These are phyloP conservation scores for Cepphus grylle DNA, from an alignment of 2,113 vertebrate genomes.

Conservation along the genomic window DNA sequence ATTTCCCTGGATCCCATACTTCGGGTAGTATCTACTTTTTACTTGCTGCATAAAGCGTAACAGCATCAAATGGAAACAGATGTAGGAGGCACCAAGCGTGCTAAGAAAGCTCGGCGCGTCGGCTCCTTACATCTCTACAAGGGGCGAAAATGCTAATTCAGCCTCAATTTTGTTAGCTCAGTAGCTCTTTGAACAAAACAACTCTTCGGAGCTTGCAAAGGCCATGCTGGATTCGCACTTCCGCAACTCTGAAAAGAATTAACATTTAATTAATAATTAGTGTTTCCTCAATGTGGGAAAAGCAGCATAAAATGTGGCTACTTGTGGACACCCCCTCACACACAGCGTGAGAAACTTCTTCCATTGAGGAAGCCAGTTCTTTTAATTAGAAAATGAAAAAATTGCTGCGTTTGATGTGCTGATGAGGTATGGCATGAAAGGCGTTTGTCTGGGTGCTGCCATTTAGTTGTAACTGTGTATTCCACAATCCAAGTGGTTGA, in stretches of 20 bases:
- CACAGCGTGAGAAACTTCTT: background rate
- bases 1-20: background rate
- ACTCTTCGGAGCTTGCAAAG: background rate
- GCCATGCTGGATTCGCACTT: background rate
- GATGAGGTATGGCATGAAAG: background rate
- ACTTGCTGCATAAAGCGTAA: background rate
- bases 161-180: background rate
- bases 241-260: background rate
- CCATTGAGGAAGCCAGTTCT: background rate
- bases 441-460: rapidly evolving
- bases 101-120: background rate
- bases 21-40: background rate
- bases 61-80: background rate
- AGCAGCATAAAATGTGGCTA: background rate
- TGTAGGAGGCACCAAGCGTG: background rate
- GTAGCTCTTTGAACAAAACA: background rate
- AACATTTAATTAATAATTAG: background rate
- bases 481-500: background rate
- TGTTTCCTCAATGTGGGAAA: background rate
- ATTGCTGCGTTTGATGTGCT: background rate
- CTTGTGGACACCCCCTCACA: background rate
- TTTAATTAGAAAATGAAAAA: background rate
- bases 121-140: background rate
- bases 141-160: background rate
- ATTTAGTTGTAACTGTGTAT: background rate